Evolutionary conservation across 2,797 vertebrate genomes (phyloP), one percentile per base, ranked within the genome.

Genomic region (Myotis pilosus): DNA sequence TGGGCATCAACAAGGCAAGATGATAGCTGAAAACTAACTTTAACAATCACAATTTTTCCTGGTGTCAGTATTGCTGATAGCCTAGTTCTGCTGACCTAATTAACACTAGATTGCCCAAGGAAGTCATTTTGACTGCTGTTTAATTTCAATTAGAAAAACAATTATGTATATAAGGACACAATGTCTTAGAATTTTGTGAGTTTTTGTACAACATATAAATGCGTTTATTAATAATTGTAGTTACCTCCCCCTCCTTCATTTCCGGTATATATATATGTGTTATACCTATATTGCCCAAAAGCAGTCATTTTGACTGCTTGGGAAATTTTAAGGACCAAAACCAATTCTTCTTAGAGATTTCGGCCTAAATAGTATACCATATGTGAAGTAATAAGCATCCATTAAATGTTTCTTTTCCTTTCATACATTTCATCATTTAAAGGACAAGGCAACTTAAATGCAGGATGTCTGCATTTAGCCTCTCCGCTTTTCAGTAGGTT

Each of bases 351-450:
- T 71, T 9, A 81, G 41, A 75, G 20, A 76, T 87, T 79, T 12
- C 10, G 57, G 13, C 33, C 76, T 64, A 91, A 93, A 13, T 75
- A 76, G 66, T 69, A 72, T 85, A 55, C 36, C 41, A 23, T 64
- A n/a, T 87, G 6, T 86, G 57, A 92, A 92, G 25, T 80, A 53
- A 12, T 68, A 60, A 25, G 41, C 33, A 66, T 83, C 76, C 80
- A 94, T 2, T 80, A 83, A 84, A 44, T 69, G 2, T 94, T 89
- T 88, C 33, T 96, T 75, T 95, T 81, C 47, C 69, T 83, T 94
- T 87, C n/a, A 38, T 75, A 38, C 12, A 66, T 83, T 81, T 80
- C n/a, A 82, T 62, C 51, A 83, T 89, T 90, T 96, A 80, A 96
- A 94, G 57, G 44, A n/a, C n/a, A 88, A 88, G 3, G 8, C 44